Conservation (phyloP, 2,113 vertebrate species). For the Arizona elegans region DNA sequence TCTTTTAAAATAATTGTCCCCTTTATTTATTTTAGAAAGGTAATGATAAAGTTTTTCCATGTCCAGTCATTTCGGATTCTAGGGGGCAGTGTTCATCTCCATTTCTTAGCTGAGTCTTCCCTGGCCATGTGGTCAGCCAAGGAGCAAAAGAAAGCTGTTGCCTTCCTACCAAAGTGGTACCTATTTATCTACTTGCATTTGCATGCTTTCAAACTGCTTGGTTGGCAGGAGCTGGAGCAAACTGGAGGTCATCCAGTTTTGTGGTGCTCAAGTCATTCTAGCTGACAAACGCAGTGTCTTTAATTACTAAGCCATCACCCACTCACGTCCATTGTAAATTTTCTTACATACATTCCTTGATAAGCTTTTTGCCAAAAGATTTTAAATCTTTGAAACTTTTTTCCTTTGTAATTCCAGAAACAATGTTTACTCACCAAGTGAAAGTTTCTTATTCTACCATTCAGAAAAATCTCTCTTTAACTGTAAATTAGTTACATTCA, state of each 20-base stretch:
- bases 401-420: neutral
- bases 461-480: no score
- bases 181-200: neutral
- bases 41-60: neutral
- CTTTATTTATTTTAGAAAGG: neutral
- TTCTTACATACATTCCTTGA: neutral
- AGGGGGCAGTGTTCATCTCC: neutral
- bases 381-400: neutral
- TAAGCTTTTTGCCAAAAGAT: neutral
- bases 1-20: neutral
- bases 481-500: no score
- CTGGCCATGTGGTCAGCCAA: neutral
- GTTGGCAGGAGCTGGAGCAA: neutral
- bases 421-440: neutral
- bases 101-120: neutral
- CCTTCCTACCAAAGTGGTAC: neutral
- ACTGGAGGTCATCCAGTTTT: neutral
- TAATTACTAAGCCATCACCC: neutral
- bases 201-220: neutral
- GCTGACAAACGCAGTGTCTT: neutral
- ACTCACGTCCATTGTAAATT: neutral
- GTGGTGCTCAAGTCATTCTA: neutral
- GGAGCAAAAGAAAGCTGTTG: neutral
- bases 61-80: neutral
- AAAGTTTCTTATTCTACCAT: no score